Evolutionary conservation across 1,140 invertebrate species (phyloP).

Genomic region (Brachionus sp.): DNA sequence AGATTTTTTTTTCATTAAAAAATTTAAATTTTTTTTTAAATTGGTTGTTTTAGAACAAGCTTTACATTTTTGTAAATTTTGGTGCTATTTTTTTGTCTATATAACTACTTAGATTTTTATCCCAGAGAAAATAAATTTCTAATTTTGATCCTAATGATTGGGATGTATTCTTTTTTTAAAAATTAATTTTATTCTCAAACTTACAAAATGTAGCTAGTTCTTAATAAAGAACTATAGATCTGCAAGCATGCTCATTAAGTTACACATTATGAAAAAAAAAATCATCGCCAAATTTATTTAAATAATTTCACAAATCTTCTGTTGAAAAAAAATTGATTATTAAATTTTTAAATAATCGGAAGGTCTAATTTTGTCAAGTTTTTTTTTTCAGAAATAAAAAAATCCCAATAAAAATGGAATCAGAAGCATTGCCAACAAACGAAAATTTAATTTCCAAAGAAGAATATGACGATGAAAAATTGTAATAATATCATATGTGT

Average conservation of each 20-base stretch:
- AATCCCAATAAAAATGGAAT: background rate
- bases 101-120: too few relatives aligned
- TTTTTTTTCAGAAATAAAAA: background rate
- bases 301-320: too few relatives aligned
- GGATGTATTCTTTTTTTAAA: too few relatives aligned
- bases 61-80: background rate
- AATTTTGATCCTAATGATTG: too few relatives aligned
- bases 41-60: background rate
- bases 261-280: too few relatives aligned
- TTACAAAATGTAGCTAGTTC: too few relatives aligned
- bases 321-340: background rate
- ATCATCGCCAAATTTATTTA: too few relatives aligned
- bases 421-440: background rate
- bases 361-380: background rate
- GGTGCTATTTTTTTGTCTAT: background rate
- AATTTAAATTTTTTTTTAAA: background rate
- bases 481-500: background rate
- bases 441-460: background rate
- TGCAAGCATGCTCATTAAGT: too few relatives aligned
- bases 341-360: background rate
- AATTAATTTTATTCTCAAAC: too few relatives aligned
- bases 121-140: too few relatives aligned
- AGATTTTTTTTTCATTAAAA: background rate
- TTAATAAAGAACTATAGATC: too few relatives aligned
- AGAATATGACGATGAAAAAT: conserved; percentile 18